phyloP scores from a whole-genome alignment of 2,797 vertebrate genomes.

The Hippoglossus hippoglossus region DNA sequence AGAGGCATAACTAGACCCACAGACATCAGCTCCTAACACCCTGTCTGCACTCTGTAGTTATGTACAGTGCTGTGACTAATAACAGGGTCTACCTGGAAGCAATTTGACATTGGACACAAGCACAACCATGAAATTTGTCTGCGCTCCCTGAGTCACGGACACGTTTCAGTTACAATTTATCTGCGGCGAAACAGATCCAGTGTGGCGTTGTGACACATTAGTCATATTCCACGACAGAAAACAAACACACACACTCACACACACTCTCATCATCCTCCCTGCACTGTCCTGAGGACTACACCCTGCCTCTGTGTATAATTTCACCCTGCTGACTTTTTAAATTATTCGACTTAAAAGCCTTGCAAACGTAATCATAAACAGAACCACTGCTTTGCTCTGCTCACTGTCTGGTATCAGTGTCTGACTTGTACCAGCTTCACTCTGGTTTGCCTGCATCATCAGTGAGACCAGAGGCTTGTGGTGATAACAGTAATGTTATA shows the following conservation, averaged over 20 bases:
- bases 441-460: slow-evolving; percentile 31
- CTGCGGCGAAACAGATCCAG: slow-evolving; percentile 45
- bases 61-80: slow-evolving; percentile 71
- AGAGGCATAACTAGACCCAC: slow-evolving; percentile 40
- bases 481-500: slow-evolving; percentile 22
- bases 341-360: slow-evolving; percentile 61
- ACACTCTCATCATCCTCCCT: slow-evolving; percentile 25
- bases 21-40: slow-evolving; percentile 70
- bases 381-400: slow-evolving; percentile 38
- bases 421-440: slow-evolving; percentile 34
- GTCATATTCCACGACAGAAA: slow-evolving; percentile 48
- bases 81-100: slow-evolving; percentile 79
- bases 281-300: slow-evolving; percentile 55
- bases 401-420: slow-evolving; percentile 39
- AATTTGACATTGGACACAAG: slow-evolving; percentile 67
- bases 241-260: slow-evolving; percentile 35
- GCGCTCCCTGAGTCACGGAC: slow-evolving; percentile 64
- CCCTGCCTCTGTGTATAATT: slow-evolving; percentile 72
- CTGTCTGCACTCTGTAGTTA: slow-evolving; percentile 75
- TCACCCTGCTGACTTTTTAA: slow-evolving; percentile 64
- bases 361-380: slow-evolving; percentile 66
- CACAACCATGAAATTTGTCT: slow-evolving; percentile 75
- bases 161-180: slow-evolving; percentile 57
- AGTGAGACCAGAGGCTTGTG: background rate
- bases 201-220: slow-evolving; percentile 48